Evolutionary conservation across 1,140 invertebrate species (phyloP).

Genomic region (Tetramorium parvispinum): DNA sequence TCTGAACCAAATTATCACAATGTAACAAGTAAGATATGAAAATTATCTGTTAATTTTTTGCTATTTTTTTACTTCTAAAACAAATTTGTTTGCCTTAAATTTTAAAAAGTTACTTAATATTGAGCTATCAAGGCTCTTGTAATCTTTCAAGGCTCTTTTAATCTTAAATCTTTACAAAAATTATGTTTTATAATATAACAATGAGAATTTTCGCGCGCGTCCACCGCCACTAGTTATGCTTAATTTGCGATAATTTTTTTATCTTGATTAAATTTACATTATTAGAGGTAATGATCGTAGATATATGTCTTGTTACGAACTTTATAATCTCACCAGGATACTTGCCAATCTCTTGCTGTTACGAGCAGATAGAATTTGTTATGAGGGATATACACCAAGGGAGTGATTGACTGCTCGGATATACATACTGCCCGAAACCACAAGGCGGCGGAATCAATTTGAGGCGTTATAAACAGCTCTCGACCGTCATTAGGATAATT

Average conservation of each 20-base stretch:
- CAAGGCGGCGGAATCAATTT: constrained; percentile 82
- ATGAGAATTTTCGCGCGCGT: too few relatives aligned
- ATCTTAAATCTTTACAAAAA: too few relatives aligned
- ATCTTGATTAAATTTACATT: not conserved
- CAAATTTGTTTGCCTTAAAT: too few relatives aligned
- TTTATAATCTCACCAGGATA: not conserved
- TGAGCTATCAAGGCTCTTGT: too few relatives aligned
- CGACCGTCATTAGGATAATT: constrained; percentile 82
- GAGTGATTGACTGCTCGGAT: constrained; percentile 79
- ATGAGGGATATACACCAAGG: constrained; percentile 48
- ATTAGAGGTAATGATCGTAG: constrained; percentile 23
- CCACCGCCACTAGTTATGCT: not conserved
- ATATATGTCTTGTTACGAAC: not conserved
- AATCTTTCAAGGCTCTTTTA: too few relatives aligned
- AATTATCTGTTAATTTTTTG: too few relatives aligned
- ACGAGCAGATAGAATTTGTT: constrained; percentile 46
- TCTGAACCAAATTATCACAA: too few relatives aligned
- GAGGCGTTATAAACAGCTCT: constrained; percentile 75
- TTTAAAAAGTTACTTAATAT: too few relatives aligned
- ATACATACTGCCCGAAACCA: constrained; percentile 76
- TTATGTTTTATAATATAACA: too few relatives aligned
- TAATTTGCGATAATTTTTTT: constrained; percentile 9
- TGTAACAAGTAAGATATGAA: too few relatives aligned
- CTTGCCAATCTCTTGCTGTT: constrained; percentile 24
- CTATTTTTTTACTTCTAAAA: too few relatives aligned